A percentile compares a stretch with the other conserved stretches of the same genome.
phyloP scores from a whole-genome alignment of 2,113 vertebrate genomes.

The Syngnathus floridae region DNA sequence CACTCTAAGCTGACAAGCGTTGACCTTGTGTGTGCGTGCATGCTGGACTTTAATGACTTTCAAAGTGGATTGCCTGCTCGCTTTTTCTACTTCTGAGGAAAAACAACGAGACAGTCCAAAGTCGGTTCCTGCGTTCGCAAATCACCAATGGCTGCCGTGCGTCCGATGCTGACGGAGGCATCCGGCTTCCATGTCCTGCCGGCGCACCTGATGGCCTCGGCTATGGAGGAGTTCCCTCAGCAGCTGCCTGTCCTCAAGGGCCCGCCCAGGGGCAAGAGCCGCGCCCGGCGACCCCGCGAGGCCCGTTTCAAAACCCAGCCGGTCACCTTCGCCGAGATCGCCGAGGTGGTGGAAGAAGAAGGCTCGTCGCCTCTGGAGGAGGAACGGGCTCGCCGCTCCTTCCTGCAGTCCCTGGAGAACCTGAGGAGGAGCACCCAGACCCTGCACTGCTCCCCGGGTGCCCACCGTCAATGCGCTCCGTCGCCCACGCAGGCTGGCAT shows the following conservation, averaged over 20 bases:
- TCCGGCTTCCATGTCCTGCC: slow-evolving; percentile 81
- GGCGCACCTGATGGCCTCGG: slow-evolving; percentile 70
- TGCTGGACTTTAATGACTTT: slow-evolving; percentile 13
- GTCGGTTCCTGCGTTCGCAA: slow-evolving; percentile 3
- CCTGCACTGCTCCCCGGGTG: slow-evolving; percentile 68
- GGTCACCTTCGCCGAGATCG: slow-evolving; percentile 96
- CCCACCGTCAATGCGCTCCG: slow-evolving; percentile 65
- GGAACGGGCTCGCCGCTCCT: slow-evolving; percentile 90
- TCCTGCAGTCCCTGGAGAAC: slow-evolving; percentile 92
- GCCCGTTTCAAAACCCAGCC: slow-evolving; percentile 96
- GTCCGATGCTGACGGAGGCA: slow-evolving; percentile 72
- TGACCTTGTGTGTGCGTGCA: not conserved
- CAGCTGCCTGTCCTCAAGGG: slow-evolving; percentile 74
- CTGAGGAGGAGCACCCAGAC: slow-evolving; percentile 89
- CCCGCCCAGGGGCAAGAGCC: slow-evolving; percentile 72
- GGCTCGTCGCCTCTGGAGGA: slow-evolving; percentile 90
- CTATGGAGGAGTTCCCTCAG: slow-evolving; percentile 86
- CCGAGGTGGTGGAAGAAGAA: slow-evolving; percentile 95
- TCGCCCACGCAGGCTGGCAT: slow-evolving; percentile 78
- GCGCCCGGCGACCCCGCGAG: slow-evolving; percentile 79
- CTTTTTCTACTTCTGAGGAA: not conserved
- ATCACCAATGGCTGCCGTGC: slow-evolving; percentile 72
- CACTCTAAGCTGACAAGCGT: not conserved
- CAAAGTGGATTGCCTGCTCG: not conserved
- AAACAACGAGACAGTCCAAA: not conserved